Evolutionary conservation across 1,140 invertebrate genomes (phyloP), one percentile per base, ranked within the genome.

Genomic region (Lordiphosa clarofinis): DNA sequence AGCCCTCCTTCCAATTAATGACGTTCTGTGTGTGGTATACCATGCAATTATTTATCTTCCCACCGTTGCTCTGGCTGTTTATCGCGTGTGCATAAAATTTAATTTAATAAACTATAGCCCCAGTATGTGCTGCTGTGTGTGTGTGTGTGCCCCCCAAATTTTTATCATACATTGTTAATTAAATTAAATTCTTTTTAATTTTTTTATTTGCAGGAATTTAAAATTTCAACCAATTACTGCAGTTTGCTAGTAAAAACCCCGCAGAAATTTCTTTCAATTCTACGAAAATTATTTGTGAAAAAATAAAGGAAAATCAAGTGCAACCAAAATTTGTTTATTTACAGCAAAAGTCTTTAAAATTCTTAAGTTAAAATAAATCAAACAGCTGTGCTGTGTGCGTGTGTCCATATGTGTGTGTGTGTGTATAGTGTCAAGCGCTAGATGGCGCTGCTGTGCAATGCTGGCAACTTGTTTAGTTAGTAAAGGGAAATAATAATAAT

Each of bases 191-290:
- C 35, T 9, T 48, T 47, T 56, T 31, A 44, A 9, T 66, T 35
- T 56, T 19, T 13, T 43, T n/a, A 31, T 63, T 71, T 58, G 37
- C 78, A 82, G 76, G 78, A 82, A 73, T 73, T 65, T 61, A 37
- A 84, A 44, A 70, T 73, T 84, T 84, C 78, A 78, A 69, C 59
- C 68, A 81, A 40, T 76, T 81, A 81, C 75, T 75, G 76, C 75
- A 64, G 50, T 43, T 61, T 75, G 72, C 56, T 82, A 82, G 75
- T 82, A 81, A 75, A 70, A 53, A 55, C 37, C 44, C 54, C 60
- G n/a, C 56, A 15, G 49, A 59, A 82, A 82, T 71, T 75, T 67
- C 55, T 52, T 52, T 31, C 43, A 76, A 76, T 73, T 68, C 70
- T 48, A 63, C 74, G 74, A 79, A 39, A 15, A 66, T 46, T 63